Evolutionary conservation across 2,888 invertebrate genomes (phyloP), one percentile per base, ranked within the genome.

Genomic region (Danaus chrysippus): DNA sequence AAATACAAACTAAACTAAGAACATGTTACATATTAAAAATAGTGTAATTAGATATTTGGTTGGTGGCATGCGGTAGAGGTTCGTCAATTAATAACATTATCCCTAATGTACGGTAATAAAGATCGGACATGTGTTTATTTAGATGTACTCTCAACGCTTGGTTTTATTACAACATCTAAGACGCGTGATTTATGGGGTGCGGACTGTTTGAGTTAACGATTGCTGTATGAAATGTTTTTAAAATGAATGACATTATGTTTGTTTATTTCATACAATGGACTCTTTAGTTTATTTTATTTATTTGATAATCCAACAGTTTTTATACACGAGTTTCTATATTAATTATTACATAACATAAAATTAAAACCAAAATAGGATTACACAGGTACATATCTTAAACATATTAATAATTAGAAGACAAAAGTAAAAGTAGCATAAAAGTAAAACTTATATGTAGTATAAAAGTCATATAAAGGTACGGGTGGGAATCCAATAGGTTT

Each of bases 31-130:
- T 61, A 63, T 65, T 59, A 46, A 43, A 58, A 56, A 63, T 59
- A 42, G 46, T 58, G 84, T 80, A 84, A 85, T 76, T 69, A 72
- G 81, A 83, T 80, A 84, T 78, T 78, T 77, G 76, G 77, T 78
- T 79, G 79, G 74, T 71, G 76, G 71, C 71, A 69, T 68, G 62
- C 62, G 58, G 64, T 66, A 63, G 68, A 69, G 73, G 76, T 76
- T 72, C 75, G 77, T 84, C 84, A 87, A 87, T 87, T 87, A 83
- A 85, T 80, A 78, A 83, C 77, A 83, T 83, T 82, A 84, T 76
- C 72, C 78, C 76, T 78, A 77, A 83, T 79, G 79, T 75, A 74
- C 70, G 70, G 77, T 76, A 74, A 76, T 76, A 78, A 76, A 73
- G 69, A 69, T 61, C 70, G 43, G 63, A 79, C 85, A 85, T 76